A percentile compares a stretch with the other conserved stretches of the same genome.
Evolutionary conservation across 2,113 vertebrate species (phyloP).

Genomic region (Porphyrio hochstetteri): DNA sequence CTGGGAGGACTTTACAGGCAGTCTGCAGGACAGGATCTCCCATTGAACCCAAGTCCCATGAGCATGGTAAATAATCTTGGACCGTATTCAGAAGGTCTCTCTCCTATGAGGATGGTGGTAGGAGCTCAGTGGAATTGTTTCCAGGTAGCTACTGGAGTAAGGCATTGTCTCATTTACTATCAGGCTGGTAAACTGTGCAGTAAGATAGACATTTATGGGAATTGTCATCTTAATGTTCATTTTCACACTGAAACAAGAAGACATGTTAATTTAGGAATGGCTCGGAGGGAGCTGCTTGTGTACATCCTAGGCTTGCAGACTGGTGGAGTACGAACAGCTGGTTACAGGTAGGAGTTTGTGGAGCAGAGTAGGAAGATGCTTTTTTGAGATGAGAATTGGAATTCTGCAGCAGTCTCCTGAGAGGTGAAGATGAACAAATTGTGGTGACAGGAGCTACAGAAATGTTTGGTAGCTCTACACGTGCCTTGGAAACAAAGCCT

Average conservation of each 20-base stretch:
- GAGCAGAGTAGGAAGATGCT: background rate
- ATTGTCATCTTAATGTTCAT: background rate
- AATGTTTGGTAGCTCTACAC: background rate
- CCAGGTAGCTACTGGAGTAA: background rate
- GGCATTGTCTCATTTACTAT: background rate
- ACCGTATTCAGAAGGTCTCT: background rate
- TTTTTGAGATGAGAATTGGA: background rate
- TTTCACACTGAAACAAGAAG: background rate
- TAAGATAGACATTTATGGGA: background rate
- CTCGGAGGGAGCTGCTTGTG: background rate
- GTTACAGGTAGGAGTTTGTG: background rate
- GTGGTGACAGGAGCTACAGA: background rate
- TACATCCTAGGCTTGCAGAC: background rate
- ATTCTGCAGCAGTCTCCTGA: background rate
- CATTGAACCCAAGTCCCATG: background rate
- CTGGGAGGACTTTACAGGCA: background rate
- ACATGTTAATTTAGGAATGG: background rate
- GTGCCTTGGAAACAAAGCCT: background rate
- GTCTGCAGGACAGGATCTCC: background rate
- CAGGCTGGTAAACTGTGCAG: background rate
- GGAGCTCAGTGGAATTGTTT: background rate
- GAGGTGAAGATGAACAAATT: background rate
- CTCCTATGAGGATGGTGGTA: background rate
- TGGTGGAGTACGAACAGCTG: rapidly evolving
- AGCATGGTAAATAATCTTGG: background rate